Percentiles rank a stretch among this genome's conserved stretches.
Evolutionary conservation across 2,888 invertebrate species (phyloP).

Genomic region (Mystacides longicornis): DNA sequence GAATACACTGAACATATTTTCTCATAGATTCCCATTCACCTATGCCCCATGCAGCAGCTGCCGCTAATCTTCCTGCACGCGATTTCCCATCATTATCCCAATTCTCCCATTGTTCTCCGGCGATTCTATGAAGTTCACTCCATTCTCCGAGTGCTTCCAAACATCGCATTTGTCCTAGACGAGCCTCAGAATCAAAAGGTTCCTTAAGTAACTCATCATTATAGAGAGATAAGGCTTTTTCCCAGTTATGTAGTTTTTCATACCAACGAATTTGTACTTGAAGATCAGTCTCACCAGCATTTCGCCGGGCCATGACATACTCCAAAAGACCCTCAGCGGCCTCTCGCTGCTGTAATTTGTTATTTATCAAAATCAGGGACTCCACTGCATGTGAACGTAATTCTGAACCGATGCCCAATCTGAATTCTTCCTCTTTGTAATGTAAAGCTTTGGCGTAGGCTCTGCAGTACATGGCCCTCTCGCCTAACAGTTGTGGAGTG

Average conservation of each 20-base stretch:
- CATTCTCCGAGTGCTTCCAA: slow-evolving; percentile 96
- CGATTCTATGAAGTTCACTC: slow-evolving; percentile 76
- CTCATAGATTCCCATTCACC: slow-evolving; percentile 93
- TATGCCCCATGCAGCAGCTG: slow-evolving; percentile 93
- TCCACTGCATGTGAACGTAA: slow-evolving; percentile 85
- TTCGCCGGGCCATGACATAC: slow-evolving; percentile 77
- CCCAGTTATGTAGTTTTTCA: slow-evolving; percentile 98
- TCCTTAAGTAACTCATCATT: slow-evolving; percentile 62
- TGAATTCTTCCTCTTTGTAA: slow-evolving; percentile 87
- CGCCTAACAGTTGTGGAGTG: slow-evolving; percentile 78
- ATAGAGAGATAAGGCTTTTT: slow-evolving; percentile 87
- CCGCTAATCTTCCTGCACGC: slow-evolving; percentile 82
- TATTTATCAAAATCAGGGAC: slow-evolving; percentile 92
- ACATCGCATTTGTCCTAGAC: slow-evolving; percentile 89
- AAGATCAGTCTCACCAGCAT: slow-evolving; percentile 53
- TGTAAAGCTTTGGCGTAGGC: slow-evolving; percentile 59
- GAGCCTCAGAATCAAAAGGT: slow-evolving; percentile 66
- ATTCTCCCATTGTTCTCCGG: slow-evolving; percentile 71
- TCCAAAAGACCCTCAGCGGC: slow-evolving; percentile 91
- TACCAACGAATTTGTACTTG: slow-evolving; percentile 89
- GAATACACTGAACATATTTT: slow-evolving; percentile 81
- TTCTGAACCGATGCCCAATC: slow-evolving; percentile 68
- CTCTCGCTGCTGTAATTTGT: slow-evolving; percentile 96
- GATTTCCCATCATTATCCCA: slow-evolving; percentile 50
- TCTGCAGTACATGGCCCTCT: slow-evolving; percentile 91